Evolutionary conservation across 1,140 invertebrate species (phyloP), one percentile per base, ranked within the genome.

Genomic region (Hestina assimilis): DNA sequence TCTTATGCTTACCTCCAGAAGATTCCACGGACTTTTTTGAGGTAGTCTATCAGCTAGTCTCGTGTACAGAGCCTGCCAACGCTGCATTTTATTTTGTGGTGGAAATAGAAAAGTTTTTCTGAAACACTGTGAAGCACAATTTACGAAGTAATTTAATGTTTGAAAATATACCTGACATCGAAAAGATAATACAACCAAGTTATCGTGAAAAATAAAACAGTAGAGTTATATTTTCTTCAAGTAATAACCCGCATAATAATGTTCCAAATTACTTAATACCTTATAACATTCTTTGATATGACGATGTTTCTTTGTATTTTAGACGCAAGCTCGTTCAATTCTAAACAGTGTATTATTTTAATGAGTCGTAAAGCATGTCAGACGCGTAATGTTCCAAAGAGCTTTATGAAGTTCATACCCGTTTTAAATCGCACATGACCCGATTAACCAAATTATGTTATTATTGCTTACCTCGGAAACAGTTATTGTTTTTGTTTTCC

Each of bases 341-440:
- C 54, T 47, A 50, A 69, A 55, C 64, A 64, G 41, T 61, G 52
- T 71, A 56, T 67, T 67, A 70, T 62, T 70, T 80, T 78, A 76
- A 81, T 68, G 68, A 67, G 17, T 62, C 73, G 63, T 81, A 73
- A 79, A 80, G 45, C 29, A 54, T 63, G 55, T 63, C 42, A 69
- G 63, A 53, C 52, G 40, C 31, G 45, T 35, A 63, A 66, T 63
- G 61, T 68, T 72, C 52, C 38, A 29, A 63, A 42, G 48, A 47
- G 48, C 57, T 59, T 59, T 59, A 48, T 53, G 57, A 59, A 45
- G 51, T 59, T 59, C 35, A 52, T 42, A 59, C 35, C 41, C 50
- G 35, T 59, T 59, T 59, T 47, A 59, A 59, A 61, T 51, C 40
- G 51, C 52, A 50, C 46, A 29, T 55, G 59, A 61, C 59, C 45